Percentiles rank a stretch among this genome's conserved stretches.
These are phyloP conservation scores for Callyntrura sp. DNA, from an alignment of 2,888 invertebrate genomes.

Conservation along the genomic window DNA sequence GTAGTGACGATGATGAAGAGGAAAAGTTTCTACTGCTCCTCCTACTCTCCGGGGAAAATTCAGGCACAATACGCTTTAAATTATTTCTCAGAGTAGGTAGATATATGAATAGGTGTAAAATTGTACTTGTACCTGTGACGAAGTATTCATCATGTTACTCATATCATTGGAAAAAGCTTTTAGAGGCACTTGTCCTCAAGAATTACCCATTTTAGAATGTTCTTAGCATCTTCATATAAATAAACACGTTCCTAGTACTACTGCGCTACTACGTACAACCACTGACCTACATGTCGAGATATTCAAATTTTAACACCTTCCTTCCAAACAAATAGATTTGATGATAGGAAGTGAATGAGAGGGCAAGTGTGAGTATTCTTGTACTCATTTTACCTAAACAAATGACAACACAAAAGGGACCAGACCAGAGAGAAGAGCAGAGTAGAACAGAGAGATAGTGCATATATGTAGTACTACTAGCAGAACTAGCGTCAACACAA, in stretches of 20 bases:
- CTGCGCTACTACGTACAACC: constrained; percentile 26
- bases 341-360: constrained; percentile 14
- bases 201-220: constrained; percentile 48
- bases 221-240: not conserved
- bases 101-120: not conserved
- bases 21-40: not conserved
- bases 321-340: constrained; percentile 11
- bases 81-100: not conserved
- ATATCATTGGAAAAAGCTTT: not conserved
- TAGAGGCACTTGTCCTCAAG: constrained; percentile 47
- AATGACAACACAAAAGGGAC: not conserved
- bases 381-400: constrained; percentile 11
- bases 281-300: constrained; percentile 28
- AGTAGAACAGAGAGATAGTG: not conserved
- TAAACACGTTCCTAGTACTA: not conserved
- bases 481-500: too few species aligned
- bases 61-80: not conserved
- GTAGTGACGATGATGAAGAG: not conserved
- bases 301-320: constrained; percentile 65
- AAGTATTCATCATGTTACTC: not conserved
- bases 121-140: not conserved
- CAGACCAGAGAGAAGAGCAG: not conserved
- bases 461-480: too few species aligned
- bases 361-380: constrained; percentile 21
- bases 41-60: not conserved